Evolutionary conservation across 2,888 invertebrate genomes (phyloP).

Genomic region (Calephelis perditalis): DNA sequence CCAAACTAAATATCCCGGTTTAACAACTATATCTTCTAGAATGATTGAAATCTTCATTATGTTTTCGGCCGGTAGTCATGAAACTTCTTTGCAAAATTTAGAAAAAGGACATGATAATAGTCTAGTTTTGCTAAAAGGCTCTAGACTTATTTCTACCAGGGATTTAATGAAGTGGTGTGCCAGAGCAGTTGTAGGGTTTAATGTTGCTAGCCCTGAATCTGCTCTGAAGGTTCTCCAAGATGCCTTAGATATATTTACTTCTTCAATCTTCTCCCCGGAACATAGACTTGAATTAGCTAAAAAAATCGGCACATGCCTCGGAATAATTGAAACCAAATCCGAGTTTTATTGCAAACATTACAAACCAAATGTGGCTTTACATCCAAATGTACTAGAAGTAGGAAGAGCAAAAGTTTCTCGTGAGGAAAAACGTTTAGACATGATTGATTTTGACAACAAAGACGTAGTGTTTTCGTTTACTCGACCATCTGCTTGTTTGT

Average conservation of each 20-base stretch:
- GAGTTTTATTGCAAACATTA: conserved; percentile 87
- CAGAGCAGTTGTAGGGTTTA: conserved; percentile 85
- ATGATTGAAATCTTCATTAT: conserved; percentile 91
- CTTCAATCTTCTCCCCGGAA: conserved; percentile 82
- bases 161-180: conserved; percentile 96
- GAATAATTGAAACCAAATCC: conserved; percentile 88
- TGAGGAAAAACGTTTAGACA: conserved; percentile 56
- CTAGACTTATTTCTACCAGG: conserved; percentile 86
- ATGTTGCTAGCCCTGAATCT: conserved; percentile 83
- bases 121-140: conserved; percentile 59
- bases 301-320: conserved; percentile 88
- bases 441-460: conserved; percentile 55
- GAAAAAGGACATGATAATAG: conserved; percentile 43
- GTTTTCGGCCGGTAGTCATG: conserved; percentile 85
- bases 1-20: conserved; percentile 81
- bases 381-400: conserved; percentile 78
- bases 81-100: conserved; percentile 62
- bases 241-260: conserved; percentile 94
- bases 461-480: conserved; percentile 88
- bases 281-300: conserved; percentile 83
- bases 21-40: conserved; percentile 84
- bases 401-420: conserved; percentile 82
- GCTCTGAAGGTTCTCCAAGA: conserved; percentile 89
- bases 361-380: conserved; percentile 85
- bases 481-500: conserved; percentile 85